Percentiles rank a stretch among this genome's conserved stretches.
phyloP scores from a whole-genome alignment of 2,888 invertebrate genomes.

The Argynnis bischoffii region DNA sequence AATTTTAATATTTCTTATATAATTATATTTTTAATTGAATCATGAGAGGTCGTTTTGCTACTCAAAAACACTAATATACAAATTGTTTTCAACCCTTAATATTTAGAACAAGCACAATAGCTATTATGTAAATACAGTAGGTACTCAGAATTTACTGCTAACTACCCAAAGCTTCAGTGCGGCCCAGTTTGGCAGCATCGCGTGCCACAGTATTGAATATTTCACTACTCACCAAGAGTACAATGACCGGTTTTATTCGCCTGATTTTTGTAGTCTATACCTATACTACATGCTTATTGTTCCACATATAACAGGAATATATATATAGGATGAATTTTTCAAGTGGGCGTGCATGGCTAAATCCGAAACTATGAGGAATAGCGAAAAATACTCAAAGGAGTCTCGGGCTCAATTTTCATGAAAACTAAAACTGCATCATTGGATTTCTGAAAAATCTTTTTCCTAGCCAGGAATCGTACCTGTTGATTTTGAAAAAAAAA shows the following conservation, averaged over 20 bases:
- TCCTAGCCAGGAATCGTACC: too few relatives aligned
- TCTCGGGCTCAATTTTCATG: too few relatives aligned
- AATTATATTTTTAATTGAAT: too few relatives aligned
- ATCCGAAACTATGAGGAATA: too few relatives aligned
- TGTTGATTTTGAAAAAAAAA: too few relatives aligned
- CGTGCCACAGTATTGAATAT: conserved; percentile 43
- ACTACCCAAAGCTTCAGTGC: conserved; percentile 27
- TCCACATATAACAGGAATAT: too few relatives aligned
- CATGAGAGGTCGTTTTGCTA: background rate
- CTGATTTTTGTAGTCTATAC: conserved; percentile 29
- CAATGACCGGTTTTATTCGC: conserved; percentile 49
- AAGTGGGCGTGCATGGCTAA: too few relatives aligned
- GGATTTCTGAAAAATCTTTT: too few relatives aligned
- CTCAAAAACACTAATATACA: background rate
- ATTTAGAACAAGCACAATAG: conserved; percentile 18
- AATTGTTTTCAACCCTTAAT: conserved; percentile 5
- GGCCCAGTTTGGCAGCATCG: conserved; percentile 41
- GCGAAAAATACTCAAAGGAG: too few relatives aligned
- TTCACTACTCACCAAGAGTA: conserved; percentile 46
- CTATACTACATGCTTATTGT: conserved; percentile 25
- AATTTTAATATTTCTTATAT: too few relatives aligned
- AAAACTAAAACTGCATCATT: too few relatives aligned
- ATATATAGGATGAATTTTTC: too few relatives aligned
- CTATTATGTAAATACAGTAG: conserved; percentile 27
- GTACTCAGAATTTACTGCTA: conserved; percentile 27